Conservation (phyloP, 2,888 invertebrate genomes). For the Ypsolopha scabrella region DNA sequence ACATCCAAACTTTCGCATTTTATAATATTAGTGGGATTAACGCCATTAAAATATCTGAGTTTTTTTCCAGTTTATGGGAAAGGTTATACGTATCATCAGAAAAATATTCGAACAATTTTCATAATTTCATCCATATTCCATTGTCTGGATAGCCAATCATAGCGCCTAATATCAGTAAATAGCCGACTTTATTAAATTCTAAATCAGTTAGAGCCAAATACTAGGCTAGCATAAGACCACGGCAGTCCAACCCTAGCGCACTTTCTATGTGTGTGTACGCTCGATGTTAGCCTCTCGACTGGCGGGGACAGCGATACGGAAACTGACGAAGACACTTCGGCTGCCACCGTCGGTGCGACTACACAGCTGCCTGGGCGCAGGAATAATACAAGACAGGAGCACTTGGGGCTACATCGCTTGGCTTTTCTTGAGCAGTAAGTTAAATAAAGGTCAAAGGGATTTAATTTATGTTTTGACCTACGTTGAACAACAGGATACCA, state of each 20-base stretch:
- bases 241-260: neutral
- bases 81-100: no score
- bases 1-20: no score
- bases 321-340: constrained; percentile 76
- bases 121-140: no score
- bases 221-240: neutral
- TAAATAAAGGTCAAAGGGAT: neutral
- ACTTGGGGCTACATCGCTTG: constrained; percentile 54
- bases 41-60: no score
- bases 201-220: neutral
- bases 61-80: no score
- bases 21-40: no score
- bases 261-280: constrained; percentile 2
- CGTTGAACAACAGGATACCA: no score
- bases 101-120: no score
- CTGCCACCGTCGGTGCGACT: constrained; percentile 35
- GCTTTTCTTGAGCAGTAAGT: constrained; percentile 23
- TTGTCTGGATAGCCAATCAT: no score
- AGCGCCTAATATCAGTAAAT: no score
- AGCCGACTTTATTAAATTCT: no score
- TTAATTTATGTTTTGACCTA: neutral
- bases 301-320: constrained; percentile 77
- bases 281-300: constrained; percentile 4
- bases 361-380: constrained; percentile 35
- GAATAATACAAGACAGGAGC: constrained; percentile 60